Percentiles rank a stretch among this genome's conserved stretches.
phyloP scores from a whole-genome alignment of 2,888 invertebrate species.

The Drosophila nr. perissopoda region DNA sequence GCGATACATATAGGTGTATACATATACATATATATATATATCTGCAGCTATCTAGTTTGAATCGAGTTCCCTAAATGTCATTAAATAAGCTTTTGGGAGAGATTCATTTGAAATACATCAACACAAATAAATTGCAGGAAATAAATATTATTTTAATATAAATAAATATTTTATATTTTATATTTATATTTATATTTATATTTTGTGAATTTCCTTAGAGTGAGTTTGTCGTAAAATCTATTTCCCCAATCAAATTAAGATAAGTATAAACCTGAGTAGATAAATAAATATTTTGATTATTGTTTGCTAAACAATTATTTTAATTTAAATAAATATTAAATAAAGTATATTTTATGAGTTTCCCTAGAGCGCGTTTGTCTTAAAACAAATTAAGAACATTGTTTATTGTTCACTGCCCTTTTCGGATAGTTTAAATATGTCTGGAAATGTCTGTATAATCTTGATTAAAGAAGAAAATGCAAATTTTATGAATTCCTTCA shows the following conservation, averaged over 20 bases:
- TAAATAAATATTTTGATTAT: neutral
- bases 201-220: neutral
- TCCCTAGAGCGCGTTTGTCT: too few relatives aligned
- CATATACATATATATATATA: neutral
- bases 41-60: neutral
- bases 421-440: neutral
- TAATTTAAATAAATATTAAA: too few relatives aligned
- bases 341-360: too few relatives aligned
- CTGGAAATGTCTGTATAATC: neutral
- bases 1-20: neutral
- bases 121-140: neutral
- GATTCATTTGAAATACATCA: neutral
- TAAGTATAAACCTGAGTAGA: too few relatives aligned
- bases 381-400: neutral
- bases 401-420: neutral
- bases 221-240: neutral
- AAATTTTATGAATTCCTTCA: neutral
- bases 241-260: neutral
- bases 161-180: neutral
- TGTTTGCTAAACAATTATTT: neutral
- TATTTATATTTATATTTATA: too few relatives aligned
- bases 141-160: neutral
- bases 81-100: neutral
- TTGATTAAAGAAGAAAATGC: neutral
- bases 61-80: neutral